Evolutionary conservation across 2,797 vertebrate genomes (phyloP).

Genomic region (Capromys pilorides): DNA sequence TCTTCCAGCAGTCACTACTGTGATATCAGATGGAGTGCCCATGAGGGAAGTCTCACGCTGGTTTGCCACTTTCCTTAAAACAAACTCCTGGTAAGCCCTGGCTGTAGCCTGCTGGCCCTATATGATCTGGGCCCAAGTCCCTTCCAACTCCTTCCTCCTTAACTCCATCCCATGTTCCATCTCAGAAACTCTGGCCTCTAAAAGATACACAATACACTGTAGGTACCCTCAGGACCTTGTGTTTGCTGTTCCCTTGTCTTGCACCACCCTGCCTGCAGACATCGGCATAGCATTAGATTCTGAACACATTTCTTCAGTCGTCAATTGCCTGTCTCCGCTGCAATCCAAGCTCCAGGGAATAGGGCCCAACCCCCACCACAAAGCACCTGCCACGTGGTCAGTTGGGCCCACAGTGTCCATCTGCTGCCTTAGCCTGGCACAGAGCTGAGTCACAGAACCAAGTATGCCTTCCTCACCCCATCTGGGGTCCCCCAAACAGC

Average conservation of each 20-base stretch:
- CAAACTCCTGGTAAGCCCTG: neutral
- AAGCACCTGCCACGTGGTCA: accelerated
- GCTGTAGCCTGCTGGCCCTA: neutral
- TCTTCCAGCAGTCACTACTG: neutral
- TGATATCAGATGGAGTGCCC: neutral
- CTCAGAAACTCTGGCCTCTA: neutral
- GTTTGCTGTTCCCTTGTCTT: neutral
- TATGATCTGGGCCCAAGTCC: too few relatives aligned
- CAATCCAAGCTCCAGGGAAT: neutral
- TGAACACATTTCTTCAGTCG: neutral
- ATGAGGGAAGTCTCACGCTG: neutral
- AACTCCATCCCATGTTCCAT: neutral
- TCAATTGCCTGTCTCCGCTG: neutral
- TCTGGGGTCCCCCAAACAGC: neutral
- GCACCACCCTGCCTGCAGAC: neutral
- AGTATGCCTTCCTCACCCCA: neutral
- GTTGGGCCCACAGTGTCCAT: neutral
- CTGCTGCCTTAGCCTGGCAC: neutral
- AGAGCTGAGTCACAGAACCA: neutral
- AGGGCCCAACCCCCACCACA: neutral
- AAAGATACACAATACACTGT: neutral
- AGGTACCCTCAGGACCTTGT: accelerated
- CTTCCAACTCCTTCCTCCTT: neutral
- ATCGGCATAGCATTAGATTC: neutral
- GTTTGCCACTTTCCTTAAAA: neutral